Percentiles rank a stretch among this genome's conserved stretches.
Conservation (phyloP, 2,797 vertebrate species). For the Pelochelys cantorii region DNA sequence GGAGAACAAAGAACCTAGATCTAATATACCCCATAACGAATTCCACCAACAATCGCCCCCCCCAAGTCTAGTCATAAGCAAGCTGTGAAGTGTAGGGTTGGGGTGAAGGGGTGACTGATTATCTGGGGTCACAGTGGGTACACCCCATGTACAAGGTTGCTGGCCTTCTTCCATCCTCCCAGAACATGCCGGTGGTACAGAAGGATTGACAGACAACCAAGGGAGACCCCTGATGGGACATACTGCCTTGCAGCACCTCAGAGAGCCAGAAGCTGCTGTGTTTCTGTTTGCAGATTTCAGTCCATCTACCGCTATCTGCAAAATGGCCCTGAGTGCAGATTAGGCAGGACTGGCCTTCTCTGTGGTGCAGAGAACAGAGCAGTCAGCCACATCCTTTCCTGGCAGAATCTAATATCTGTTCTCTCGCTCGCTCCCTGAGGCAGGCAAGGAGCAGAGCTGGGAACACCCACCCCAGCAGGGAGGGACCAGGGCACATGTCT, state of each 20-base stretch:
- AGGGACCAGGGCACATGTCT: not conserved
- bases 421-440: not conserved
- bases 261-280: not conserved
- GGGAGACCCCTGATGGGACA: not conserved
- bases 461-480: not conserved
- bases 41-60: not conserved
- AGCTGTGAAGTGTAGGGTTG: not conserved
- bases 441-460: not conserved
- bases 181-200: not conserved
- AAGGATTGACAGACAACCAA: not conserved
- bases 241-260: too few species aligned
- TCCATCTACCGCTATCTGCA: not conserved
- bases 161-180: not conserved
- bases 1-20: not conserved
- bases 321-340: not conserved
- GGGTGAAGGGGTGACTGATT: not conserved
- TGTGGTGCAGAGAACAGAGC: not conserved
- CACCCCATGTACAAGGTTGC: not conserved
- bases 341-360: not conserved
- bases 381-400: not conserved
- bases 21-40: not conserved
- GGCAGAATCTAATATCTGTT: not conserved
- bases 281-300: not conserved
- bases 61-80: not conserved
- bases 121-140: not conserved